These are phyloP conservation scores for Xanthia icteritia DNA, from an alignment of 2,888 invertebrate genomes.

Conservation along the genomic window DNA sequence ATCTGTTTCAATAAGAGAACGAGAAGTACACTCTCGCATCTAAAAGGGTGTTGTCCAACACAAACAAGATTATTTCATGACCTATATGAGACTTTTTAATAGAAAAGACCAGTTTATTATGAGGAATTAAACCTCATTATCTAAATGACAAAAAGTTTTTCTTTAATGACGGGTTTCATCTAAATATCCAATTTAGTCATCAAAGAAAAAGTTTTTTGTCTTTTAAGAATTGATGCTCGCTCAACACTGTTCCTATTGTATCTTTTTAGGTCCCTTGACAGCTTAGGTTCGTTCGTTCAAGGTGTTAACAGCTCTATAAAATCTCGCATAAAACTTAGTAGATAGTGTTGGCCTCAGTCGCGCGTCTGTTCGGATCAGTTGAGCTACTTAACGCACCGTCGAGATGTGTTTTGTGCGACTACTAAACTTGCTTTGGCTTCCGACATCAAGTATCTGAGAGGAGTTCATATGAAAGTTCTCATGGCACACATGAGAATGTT, in stretches of 20 bases:
- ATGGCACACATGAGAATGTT: neutral
- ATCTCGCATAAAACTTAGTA: constrained; percentile 54
- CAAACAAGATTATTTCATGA: too few relatives aligned
- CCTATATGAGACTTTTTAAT: neutral
- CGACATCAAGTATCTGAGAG: neutral
- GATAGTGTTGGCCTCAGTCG: constrained; percentile 69
- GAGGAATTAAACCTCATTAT: neutral
- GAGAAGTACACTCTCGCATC: neutral
- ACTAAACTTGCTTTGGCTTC: constrained; percentile 15
- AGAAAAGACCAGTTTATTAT: neutral
- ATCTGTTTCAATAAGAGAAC: neutral
- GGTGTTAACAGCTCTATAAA: constrained; percentile 68
- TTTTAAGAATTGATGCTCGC: neutral
- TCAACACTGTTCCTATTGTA: neutral
- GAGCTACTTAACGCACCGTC: constrained; percentile 69
- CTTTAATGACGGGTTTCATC: too few relatives aligned
- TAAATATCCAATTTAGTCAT: too few relatives aligned
- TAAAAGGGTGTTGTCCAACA: neutral
- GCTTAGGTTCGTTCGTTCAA: neutral
- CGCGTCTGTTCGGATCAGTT: constrained; percentile 79
- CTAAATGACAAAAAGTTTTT: too few relatives aligned
- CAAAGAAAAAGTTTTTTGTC: neutral
- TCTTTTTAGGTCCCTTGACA: neutral
- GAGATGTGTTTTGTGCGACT: constrained; percentile 67
- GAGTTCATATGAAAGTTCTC: neutral